Evolutionary conservation across 53 echinoderm and acorn worm genomes (phyloP), one percentile per base, ranked within the genome.

Genomic region (Echinarachnius parma): DNA sequence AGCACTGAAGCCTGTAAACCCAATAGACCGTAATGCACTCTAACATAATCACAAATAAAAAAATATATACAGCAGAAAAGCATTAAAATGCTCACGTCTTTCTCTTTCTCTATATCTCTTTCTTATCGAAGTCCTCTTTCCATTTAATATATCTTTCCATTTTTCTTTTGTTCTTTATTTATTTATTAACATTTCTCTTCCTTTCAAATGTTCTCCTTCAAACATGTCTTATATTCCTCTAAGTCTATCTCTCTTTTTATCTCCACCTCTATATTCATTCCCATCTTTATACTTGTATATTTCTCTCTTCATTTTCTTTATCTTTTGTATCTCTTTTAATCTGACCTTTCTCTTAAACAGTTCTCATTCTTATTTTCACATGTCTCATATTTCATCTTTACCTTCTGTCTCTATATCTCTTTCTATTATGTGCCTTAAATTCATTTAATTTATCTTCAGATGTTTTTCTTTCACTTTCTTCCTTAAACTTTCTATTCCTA

Each of bases 21-120:
- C 55, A 72, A 57, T 57, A 72, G 39, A 27, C 27, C 57, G 56
- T 57, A 72, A 56, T 72, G 27, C 57, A 56, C 57, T 72, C 42
- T 56, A 72, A 72, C 74, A 72, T 72, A 72, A 72, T 72, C n/a
- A n/a, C n/a, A n/a, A n/a, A n/a, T n/a, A n/a, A n/a, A n/a, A n/a
- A n/a, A n/a, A n/a, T n/a, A n/a, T n/a, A n/a, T n/a, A n/a, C n/a
- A n/a, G n/a, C n/a, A n/a, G n/a, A n/a, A n/a, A n/a, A n/a, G n/a
- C n/a, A n/a, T n/a, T n/a, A n/a, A n/a, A n/a, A 14, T 20, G 10
- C n/a, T 20, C 8, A 9, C 32, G 5, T 1, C 35, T 33, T 21
- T 60, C 34, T 34, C 5, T 60, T 13, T 20, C 21, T 34, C 28
- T 61, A 20, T 23, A 13, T 57, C 5, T 29, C 16, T 57, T 9